Evolutionary conservation across 2,797 vertebrate genomes (phyloP), one percentile per base, ranked within the genome.

Genomic region (Masticophis lateralis): DNA sequence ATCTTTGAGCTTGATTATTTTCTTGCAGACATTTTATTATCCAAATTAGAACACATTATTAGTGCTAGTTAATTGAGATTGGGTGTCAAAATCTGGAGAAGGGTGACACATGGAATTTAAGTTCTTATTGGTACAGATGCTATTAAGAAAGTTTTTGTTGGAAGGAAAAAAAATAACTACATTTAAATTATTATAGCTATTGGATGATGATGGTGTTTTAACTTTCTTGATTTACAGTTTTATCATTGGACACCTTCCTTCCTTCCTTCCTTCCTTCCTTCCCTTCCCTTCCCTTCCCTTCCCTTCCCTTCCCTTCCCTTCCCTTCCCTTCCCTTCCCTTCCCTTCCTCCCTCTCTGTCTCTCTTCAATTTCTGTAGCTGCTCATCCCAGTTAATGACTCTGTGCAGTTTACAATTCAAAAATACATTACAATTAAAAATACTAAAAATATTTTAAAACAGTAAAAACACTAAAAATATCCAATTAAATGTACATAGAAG

Each of bases 231-330:
- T 74, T 32, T 37, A 32, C 66, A 74, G n/a, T 74, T 74, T 74
- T 37, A 18, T 8, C 6, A 37, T 37, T 74, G 16, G n/a, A 74
- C 6, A 3, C 8, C 5, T 18, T 18, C 63, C 63, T 66, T 66
- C 61, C 61, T 63, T 63, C 61, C 60, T 63, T 27, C 25, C 60
- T 27, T 25, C 59, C 59, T 25, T 25, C 59, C 59, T 60, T 25
- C 22, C 59, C 18, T 5, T 27, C 9, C 9, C 11, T 25, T 8
- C 8, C 22, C 8, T 0, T 61, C 22, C 5, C 0, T 22, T 18
- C 22, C 57, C 14, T 0, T 25, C 25, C 59, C 59, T 60, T 10
- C 9, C 9, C 11, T 60, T 8, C 8, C 22, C 8, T 0, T 61
- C 22, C 5, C 0, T 59, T 18, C 22, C 57, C 14, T 0, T 25